Percentiles rank a stretch among this genome's conserved stretches.
Evolutionary conservation across 30 jellyfish, hydroid and myxozoan species (phyloP).

Genomic region (Aurelia sp.): DNA sequence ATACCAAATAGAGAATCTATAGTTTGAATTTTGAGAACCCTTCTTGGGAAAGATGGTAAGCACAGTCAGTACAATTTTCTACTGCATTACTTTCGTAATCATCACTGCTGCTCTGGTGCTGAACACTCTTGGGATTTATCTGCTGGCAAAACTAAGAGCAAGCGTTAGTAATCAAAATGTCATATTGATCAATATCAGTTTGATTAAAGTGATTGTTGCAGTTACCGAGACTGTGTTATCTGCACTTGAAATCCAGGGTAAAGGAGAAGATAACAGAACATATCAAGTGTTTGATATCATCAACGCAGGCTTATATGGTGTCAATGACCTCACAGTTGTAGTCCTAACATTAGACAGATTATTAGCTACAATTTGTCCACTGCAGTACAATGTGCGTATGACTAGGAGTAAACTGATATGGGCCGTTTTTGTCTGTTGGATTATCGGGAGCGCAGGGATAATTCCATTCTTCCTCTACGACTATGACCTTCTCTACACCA

Average conservation of each 20-base stretch:
- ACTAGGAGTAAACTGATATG: constrained; percentile 11
- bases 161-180: constrained; percentile 14
- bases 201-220: constrained; percentile 19
- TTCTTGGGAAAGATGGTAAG: background rate
- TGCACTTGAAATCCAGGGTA: constrained; percentile 8
- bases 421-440: constrained; percentile 37
- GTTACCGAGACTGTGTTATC: constrained; percentile 27
- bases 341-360: constrained; percentile 42
- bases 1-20: too few relatives aligned
- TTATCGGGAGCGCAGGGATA: constrained; percentile 52
- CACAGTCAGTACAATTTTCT: background rate
- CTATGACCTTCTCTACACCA: constrained; percentile 29
- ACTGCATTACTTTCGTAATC: background rate
- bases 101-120: constrained; percentile 36
- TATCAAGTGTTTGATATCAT: constrained; percentile 40
- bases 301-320: constrained; percentile 73
- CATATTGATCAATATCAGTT: constrained; percentile 45
- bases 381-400: constrained; percentile 2
- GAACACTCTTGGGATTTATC: constrained; percentile 44
- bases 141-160: background rate
- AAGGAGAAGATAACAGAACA: constrained; percentile 14
- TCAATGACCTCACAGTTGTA: constrained; percentile 44
- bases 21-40: background rate
- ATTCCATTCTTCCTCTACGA: constrained; percentile 42
- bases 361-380: constrained; percentile 23